Conservation (phyloP, 2,888 invertebrate genomes). For the Aphodius granarius region DNA sequence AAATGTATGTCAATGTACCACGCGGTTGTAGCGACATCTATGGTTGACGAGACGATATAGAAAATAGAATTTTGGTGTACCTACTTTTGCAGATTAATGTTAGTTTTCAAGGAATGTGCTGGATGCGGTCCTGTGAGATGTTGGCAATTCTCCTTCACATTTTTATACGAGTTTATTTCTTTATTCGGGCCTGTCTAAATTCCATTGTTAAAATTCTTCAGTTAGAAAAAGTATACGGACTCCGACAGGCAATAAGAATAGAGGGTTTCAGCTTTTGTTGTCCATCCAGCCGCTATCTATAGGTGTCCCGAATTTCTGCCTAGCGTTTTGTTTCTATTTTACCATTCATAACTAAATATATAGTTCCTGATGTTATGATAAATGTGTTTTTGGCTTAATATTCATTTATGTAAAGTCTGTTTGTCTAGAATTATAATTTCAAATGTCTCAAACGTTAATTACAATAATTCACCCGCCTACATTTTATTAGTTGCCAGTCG, state of each 20-base stretch:
- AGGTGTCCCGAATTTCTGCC: neutral
- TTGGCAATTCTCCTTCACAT: neutral
- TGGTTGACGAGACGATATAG: neutral
- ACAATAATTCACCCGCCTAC: neutral
- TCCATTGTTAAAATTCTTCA: slow-evolving; percentile 14
- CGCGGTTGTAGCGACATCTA: neutral
- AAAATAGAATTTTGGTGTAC: neutral
- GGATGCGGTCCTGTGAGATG: slow-evolving; percentile 1
- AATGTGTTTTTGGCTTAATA: neutral
- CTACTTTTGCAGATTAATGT: too few relatives aligned
- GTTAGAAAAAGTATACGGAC: slow-evolving; percentile 12
- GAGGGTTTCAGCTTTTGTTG: slow-evolving; percentile 7
- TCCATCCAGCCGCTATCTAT: neutral
- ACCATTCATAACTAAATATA: too few relatives aligned
- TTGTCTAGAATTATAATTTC: neutral
- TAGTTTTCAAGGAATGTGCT: too few relatives aligned
- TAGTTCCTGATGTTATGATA: too few relatives aligned
- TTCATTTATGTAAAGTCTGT: neutral
- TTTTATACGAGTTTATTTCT: slow-evolving; percentile 15
- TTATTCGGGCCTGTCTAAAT: slow-evolving; percentile 11
- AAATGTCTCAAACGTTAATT: neutral
- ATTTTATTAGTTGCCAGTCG: neutral
- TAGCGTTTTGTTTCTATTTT: too few relatives aligned
- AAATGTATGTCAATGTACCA: neutral
- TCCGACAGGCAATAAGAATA: slow-evolving; percentile 5